Evolutionary conservation across 2,113 vertebrate genomes (phyloP).

Genomic region (Chauna torquata): DNA sequence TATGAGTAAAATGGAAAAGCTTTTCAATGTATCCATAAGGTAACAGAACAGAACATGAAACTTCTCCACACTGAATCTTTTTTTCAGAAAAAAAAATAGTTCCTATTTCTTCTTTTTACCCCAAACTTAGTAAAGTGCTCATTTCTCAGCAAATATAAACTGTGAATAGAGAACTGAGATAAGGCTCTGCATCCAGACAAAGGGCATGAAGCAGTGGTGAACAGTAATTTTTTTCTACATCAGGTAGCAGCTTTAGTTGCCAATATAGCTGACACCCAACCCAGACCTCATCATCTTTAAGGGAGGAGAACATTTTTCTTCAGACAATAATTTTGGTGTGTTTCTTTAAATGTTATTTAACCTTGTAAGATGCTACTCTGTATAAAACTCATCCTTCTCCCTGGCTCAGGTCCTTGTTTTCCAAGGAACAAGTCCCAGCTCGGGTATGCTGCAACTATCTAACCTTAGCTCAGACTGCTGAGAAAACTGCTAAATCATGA

Average conservation of each 20-base stretch:
- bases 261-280: not conserved
- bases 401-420: not conserved
- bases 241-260: not conserved
- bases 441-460: rapidly evolving
- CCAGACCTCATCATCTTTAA: not conserved
- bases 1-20: not conserved
- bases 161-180: not conserved
- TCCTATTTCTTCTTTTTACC: not conserved
- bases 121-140: not conserved
- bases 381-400: not conserved
- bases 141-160: not conserved
- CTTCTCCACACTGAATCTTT: not conserved
- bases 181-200: not conserved
- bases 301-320: not conserved
- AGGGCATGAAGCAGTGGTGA: not conserved
- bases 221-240: not conserved
- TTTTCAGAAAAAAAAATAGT: not conserved
- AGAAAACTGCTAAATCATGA: not conserved
- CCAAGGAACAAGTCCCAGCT: not conserved
- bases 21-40: not conserved
- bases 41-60: not conserved
- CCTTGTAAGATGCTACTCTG: not conserved
- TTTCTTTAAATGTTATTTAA: not conserved
- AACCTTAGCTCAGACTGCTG: not conserved
- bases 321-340: not conserved